Conservation (phyloP, 2,113 vertebrate species). For the Struthidea cinerea region DNA sequence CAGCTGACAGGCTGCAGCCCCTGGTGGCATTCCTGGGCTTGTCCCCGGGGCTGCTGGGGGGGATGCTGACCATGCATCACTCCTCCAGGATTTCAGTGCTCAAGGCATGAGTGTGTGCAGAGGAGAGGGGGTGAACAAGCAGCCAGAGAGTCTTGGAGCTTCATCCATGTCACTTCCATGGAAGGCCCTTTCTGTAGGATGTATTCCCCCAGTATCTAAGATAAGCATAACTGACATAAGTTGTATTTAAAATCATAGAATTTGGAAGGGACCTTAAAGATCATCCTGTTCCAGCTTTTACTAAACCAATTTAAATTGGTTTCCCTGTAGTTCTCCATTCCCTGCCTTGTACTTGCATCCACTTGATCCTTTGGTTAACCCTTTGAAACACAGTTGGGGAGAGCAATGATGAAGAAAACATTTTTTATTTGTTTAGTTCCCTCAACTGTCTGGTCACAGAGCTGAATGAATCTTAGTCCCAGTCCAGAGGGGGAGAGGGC, state of each 20-base stretch:
- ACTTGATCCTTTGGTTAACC: not conserved
- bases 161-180: rapidly evolving
- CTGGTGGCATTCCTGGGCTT: not conserved
- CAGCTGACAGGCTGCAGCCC: not conserved
- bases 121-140: not conserved
- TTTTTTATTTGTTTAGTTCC: not conserved
- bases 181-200: not conserved
- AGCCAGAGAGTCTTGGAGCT: not conserved
- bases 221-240: not conserved
- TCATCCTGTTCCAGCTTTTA: not conserved
- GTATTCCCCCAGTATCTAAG: not conserved
- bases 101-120: not conserved
- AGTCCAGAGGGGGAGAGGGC: not conserved
- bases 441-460: not conserved
- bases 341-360: not conserved
- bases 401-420: not conserved
- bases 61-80: rapidly evolving
- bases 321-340: not conserved
- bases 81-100: not conserved
- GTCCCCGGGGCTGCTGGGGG: not conserved
- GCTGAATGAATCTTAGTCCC: not conserved
- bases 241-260: not conserved
- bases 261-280: not conserved
- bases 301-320: not conserved
- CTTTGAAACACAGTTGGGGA: not conserved